A percentile compares a stretch with the other conserved stretches of the same genome.
Evolutionary conservation across 2,113 vertebrate genomes (phyloP).

Genomic region (Dicrurus megarhynchus): DNA sequence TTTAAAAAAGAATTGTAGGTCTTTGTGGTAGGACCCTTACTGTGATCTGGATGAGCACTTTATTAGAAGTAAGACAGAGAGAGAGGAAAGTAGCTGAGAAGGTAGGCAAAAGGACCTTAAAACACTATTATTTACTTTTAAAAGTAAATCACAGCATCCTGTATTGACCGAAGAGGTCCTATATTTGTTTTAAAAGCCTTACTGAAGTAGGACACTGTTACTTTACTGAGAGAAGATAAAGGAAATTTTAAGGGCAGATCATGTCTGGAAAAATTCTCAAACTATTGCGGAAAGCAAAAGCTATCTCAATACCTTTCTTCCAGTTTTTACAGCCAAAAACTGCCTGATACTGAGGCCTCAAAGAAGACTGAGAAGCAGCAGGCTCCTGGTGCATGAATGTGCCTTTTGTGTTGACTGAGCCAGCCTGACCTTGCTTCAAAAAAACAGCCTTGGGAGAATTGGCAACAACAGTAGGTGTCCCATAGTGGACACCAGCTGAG

Average conservation of each 20-base stretch:
- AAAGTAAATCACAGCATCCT: background rate
- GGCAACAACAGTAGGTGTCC: fast-evolving
- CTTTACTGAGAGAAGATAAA: background rate
- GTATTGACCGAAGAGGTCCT: background rate
- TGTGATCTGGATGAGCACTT: background rate
- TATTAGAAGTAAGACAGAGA: background rate
- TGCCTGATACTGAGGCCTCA: background rate
- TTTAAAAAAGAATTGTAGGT: background rate
- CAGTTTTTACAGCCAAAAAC: background rate
- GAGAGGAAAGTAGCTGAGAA: background rate
- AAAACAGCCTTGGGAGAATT: background rate
- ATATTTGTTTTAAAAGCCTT: slow-evolving; percentile 7
- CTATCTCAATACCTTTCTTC: background rate
- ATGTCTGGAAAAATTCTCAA: background rate
- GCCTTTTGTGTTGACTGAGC: background rate
- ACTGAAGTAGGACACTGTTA: background rate
- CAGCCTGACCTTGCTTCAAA: background rate
- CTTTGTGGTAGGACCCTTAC: background rate
- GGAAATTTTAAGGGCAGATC: background rate
- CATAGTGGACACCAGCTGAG: background rate
- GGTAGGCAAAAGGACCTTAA: background rate
- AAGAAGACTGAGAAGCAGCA: background rate
- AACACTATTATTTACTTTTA: background rate
- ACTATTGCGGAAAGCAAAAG: background rate
- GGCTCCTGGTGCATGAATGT: background rate